Evolutionary conservation across 1,140 invertebrate species (phyloP).

Genomic region (Babylonia areolata): DNA sequence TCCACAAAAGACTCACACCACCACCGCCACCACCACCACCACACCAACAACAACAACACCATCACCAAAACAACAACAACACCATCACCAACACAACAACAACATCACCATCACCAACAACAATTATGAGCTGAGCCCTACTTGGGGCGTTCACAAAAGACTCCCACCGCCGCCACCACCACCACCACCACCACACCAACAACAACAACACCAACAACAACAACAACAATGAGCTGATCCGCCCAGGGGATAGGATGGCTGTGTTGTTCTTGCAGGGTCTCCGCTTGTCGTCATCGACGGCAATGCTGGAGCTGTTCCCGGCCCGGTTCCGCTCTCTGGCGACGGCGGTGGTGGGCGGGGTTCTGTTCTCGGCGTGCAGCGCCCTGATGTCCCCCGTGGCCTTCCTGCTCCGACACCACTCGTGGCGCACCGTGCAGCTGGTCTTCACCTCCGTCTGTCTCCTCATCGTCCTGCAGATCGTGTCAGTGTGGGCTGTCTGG

Average conservation of each 20-base stretch:
- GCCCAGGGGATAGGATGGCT: not conserved
- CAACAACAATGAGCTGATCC: not conserved
- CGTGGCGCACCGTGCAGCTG: slow-evolving; percentile 32
- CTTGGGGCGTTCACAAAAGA: too few relatives aligned
- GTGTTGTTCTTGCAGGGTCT: slow-evolving; percentile 22
- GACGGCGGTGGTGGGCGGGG: not conserved
- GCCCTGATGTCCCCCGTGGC: slow-evolving; percentile 30
- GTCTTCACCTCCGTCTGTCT: not conserved
- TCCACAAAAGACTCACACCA: too few relatives aligned
- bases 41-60: too few relatives aligned
- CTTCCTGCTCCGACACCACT: slow-evolving; percentile 17
- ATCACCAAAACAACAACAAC: too few relatives aligned
- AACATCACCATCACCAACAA: too few relatives aligned
- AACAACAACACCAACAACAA: too few relatives aligned
- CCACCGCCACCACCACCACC: too few relatives aligned
- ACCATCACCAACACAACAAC: too few relatives aligned
- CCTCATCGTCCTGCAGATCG: slow-evolving; percentile 19
- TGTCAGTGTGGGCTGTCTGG: slow-evolving; percentile 14
- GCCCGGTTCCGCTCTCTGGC: slow-evolving; percentile 9
- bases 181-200: too few relatives aligned
- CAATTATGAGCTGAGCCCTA: too few relatives aligned
- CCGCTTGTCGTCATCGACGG: not conserved
- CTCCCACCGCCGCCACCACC: not conserved
- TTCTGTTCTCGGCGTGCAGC: not conserved
- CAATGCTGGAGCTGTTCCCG: slow-evolving; percentile 29